Base-by-base conservation (phyloP, 1,140 invertebrate genomes). In the Brachionus angularis region DNA sequence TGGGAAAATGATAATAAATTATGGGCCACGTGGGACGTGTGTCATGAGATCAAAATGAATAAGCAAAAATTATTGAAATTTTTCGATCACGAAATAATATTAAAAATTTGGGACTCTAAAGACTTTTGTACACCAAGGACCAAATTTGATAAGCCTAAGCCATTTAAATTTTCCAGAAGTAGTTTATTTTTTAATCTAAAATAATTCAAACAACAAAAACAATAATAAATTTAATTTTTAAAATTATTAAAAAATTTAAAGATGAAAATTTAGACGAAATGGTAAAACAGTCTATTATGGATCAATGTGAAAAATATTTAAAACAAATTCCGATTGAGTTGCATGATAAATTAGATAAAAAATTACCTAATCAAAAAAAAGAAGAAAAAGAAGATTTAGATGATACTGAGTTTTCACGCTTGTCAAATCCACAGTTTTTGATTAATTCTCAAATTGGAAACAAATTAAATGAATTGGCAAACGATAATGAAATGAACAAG, bases 41-140 rank as follows among this genome's bases (percentile, higher is more conserved):
- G 80, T 70, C 79, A 80, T 72, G 75, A 74, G 12, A 61, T 81
- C 25, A 75, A 73, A 23, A 72, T 81, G 50, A 78, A 76, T 7
- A 76, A 76, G 18, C 77, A 78, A 4, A 10, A 78, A 14, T 72
- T 81, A 36, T 53, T 77, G 46, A 76, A 77, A 73, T 71, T 81
- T 72, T 80, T 77, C 55, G 75, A 75, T 21, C 79, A 81, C 71
- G 75, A 75, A 2, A 42, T 81, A 5, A 76, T 79, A 44, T 58
- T 81, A 18, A 47, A 77, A 21, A 75, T 81, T 8, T 81, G 80
- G 80, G 78, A 81, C 61, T 76, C 76, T 18, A 78, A 78, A 64
- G 78, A 80, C 31, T 80, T 79, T 72, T 73, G 79, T 33, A 76
- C 76, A 23, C 74, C 77, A 7, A 73, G 77, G 58, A 78, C 79